Evolutionary conservation across 1,140 invertebrate genomes (phyloP).

Genomic region (Heliconius congener): DNA sequence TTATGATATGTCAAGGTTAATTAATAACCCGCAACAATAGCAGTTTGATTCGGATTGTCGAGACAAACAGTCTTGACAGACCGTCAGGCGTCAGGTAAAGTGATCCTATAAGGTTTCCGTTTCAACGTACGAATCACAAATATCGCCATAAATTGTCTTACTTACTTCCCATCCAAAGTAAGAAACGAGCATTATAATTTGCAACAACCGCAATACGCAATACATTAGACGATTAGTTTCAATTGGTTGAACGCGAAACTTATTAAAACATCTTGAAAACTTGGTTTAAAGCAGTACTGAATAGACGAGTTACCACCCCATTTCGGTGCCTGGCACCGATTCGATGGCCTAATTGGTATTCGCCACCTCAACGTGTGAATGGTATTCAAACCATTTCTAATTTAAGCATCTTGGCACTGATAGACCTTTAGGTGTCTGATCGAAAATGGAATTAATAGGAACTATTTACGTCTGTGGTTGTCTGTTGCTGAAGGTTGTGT

Average conservation of each 20-base stretch:
- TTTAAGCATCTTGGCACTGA: slow-evolving; percentile 14
- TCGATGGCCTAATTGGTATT: slow-evolving; percentile 36
- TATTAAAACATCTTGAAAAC: slow-evolving; percentile 32
- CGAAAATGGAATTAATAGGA: not conserved
- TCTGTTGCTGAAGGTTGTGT: not conserved
- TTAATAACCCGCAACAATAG: too few species aligned
- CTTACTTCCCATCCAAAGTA: not conserved
- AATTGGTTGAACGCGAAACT: slow-evolving; percentile 21
- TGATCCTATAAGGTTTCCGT: not conserved
- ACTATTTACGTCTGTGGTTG: slow-evolving; percentile 18
- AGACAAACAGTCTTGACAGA: too few species aligned
- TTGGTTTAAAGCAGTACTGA: slow-evolving; percentile 24
- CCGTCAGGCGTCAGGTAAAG: too few species aligned
- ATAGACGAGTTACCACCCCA: slow-evolving; percentile 24
- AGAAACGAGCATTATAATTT: not conserved
- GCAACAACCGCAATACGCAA: not conserved
- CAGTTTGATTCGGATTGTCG: too few species aligned
- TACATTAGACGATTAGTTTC: not conserved
- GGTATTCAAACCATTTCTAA: slow-evolving; percentile 14
- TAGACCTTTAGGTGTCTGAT: slow-evolving; percentile 8
- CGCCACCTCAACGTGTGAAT: slow-evolving; percentile 37
- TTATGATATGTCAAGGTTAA: too few species aligned
- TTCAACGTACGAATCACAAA: not conserved
- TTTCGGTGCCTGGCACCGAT: slow-evolving; percentile 24
- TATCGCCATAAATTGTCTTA: not conserved